Conservation (phyloP, 1,140 invertebrate species). For the Lepidostoma basale region DNA sequence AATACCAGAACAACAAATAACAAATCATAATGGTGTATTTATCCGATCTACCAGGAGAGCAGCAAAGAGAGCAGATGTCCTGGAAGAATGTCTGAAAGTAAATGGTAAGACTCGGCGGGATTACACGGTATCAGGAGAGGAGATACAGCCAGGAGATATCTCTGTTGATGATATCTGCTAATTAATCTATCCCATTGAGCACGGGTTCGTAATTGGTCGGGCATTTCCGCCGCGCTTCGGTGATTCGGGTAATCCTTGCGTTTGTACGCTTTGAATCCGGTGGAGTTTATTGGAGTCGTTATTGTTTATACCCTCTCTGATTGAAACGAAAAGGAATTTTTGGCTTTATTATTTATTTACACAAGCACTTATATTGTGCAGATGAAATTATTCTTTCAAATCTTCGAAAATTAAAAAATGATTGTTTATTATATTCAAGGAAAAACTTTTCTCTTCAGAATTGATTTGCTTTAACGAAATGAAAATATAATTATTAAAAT, state of each 20-base stretch:
- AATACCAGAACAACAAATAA: background rate
- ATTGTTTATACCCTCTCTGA: conserved; percentile 17
- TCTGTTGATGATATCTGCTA: conserved; percentile 19
- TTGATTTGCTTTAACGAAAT: no score
- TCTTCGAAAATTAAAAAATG: no score
- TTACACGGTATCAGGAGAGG: background rate
- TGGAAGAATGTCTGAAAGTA: background rate
- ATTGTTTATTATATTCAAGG: no score
- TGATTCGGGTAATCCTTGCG: background rate
- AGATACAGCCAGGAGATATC: conserved; percentile 17
- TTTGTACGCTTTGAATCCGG: background rate
- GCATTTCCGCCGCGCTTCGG: conserved; percentile 22
- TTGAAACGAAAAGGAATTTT: background rate
- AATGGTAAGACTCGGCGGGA: background rate
- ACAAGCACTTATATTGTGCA: no score
- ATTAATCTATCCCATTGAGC: conserved; percentile 21
- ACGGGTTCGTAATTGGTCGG: conserved; percentile 25
- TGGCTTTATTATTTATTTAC: background rate
- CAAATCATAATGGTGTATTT: conserved; percentile 18
- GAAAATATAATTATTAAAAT: no score
- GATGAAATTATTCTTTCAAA: no score
- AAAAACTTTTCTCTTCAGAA: no score
- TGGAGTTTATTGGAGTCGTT: background rate
- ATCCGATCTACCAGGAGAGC: no score
- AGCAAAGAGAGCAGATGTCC: conserved; percentile 11